Conservation (phyloP, 2,113 vertebrate genomes). For the Coregonus clupeaformis region DNA sequence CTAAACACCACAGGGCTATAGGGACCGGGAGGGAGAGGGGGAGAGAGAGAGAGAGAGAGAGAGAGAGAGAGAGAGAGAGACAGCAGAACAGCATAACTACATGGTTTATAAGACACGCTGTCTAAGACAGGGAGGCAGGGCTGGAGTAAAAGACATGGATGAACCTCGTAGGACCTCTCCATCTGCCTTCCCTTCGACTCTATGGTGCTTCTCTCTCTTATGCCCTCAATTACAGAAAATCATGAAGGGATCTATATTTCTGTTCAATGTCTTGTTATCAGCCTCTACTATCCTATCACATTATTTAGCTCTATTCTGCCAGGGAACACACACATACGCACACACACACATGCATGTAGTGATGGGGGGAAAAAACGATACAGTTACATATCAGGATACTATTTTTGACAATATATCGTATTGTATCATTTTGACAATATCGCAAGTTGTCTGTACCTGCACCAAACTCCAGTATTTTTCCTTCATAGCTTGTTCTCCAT, state of each 20-base stretch:
- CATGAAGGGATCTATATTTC: slow-evolving; percentile 59
- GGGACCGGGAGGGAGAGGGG: slow-evolving; percentile 48
- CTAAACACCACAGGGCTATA: slow-evolving; percentile 56
- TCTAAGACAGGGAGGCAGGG: slow-evolving; percentile 11
- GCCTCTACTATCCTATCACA: slow-evolving; percentile 45
- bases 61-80: neutral
- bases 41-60: too few relatives aligned
- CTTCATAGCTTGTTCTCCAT: too few relatives aligned
- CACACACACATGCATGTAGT: slow-evolving; percentile 35
- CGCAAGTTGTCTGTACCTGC: too few relatives aligned
- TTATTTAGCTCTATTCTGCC: slow-evolving; percentile 61
- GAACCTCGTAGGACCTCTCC: slow-evolving; percentile 6
- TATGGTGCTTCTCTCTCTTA: neutral
- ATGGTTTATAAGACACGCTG: slow-evolving; percentile 56
- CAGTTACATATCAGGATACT: too few relatives aligned
- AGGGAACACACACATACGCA: slow-evolving; percentile 17
- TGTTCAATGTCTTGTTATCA: slow-evolving; percentile 45
- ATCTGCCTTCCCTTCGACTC: neutral
- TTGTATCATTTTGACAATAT: too few relatives aligned
- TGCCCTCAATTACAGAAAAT: slow-evolving; percentile 60
- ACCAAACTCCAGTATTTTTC: too few relatives aligned
- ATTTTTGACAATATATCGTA: too few relatives aligned
- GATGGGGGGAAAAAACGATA: too few relatives aligned
- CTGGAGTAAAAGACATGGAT: slow-evolving; percentile 1
- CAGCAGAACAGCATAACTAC: slow-evolving; percentile 60